These are phyloP conservation scores for Aplochiton taeniatus DNA, from an alignment of 2,797 vertebrate species.

Conservation along the genomic window DNA sequence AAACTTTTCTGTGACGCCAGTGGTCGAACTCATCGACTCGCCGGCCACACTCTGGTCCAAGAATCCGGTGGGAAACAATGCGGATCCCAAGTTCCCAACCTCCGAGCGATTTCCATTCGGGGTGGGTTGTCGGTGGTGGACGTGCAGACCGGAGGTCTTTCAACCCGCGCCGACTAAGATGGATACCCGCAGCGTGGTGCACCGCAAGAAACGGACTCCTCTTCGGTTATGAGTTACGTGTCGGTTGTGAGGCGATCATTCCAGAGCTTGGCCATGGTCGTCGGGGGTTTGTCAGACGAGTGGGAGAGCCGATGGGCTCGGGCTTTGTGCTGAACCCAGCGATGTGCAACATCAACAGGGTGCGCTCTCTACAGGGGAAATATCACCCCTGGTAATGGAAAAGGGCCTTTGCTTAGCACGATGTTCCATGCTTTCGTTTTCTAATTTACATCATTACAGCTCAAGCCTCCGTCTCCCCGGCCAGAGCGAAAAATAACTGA, in stretches of 20 bases:
- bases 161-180: constrained; percentile 45
- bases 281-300: constrained; percentile 55
- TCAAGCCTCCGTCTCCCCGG: too few relatives aligned
- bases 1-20: constrained; percentile 40
- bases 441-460: too few relatives aligned
- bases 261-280: constrained; percentile 56
- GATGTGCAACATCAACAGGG: constrained; percentile 30
- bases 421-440: too few relatives aligned
- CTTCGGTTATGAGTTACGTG: constrained; percentile 63
- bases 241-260: constrained; percentile 66
- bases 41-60: constrained; percentile 56
- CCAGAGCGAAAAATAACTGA: too few relatives aligned
- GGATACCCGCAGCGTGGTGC: constrained; percentile 54
- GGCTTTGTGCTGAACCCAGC: constrained; percentile 58
- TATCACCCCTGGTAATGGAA: too few relatives aligned
- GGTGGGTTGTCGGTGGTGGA: constrained; percentile 46
- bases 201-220: constrained; percentile 68
- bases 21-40: constrained; percentile 53
- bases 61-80: constrained; percentile 54
- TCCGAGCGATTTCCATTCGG: constrained; percentile 64
- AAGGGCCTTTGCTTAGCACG: too few relatives aligned
- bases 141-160: constrained; percentile 27
- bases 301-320: constrained; percentile 34
- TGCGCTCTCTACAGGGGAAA: too few relatives aligned
- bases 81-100: constrained; percentile 59